phyloP scores from a whole-genome alignment of 2,113 vertebrate genomes.

The Bambusicola thoracicus region DNA sequence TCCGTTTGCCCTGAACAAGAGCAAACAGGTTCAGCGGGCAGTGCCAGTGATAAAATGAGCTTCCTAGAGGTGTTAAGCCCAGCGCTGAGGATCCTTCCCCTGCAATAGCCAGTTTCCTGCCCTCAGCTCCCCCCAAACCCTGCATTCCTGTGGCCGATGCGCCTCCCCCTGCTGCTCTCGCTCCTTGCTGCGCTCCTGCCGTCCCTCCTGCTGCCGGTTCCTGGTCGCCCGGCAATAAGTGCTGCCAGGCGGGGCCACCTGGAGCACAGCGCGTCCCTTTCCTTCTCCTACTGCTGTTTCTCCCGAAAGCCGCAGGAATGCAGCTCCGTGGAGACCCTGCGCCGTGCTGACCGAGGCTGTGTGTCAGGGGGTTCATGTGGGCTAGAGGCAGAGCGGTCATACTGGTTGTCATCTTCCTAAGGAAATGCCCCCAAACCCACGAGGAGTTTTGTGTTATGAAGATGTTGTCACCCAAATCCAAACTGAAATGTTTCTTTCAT shows the following conservation, averaged over 20 bases:
- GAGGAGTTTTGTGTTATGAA: not conserved
- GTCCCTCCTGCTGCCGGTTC: not conserved
- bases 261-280: not conserved
- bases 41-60: not conserved
- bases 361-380: not conserved
- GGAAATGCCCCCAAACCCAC: not conserved
- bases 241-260: not conserved
- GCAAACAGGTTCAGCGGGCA: not conserved
- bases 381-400: not conserved
- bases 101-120: not conserved
- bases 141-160: not conserved
- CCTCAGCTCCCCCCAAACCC: not conserved
- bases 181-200: rapidly evolving
- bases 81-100: not conserved
- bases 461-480: not conserved
- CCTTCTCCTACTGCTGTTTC: not conserved
- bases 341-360: not conserved
- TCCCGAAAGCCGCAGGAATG: not conserved
- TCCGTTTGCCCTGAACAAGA: not conserved
- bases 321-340: not conserved
- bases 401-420: not conserved
- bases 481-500: not conserved
- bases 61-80: not conserved
- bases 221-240: rapidly evolving
- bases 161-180: not conserved